A percentile compares a stretch with the other conserved stretches of the same genome.
Evolutionary conservation across 2,888 invertebrate genomes (phyloP).

Genomic region (Polyploca ridens): DNA sequence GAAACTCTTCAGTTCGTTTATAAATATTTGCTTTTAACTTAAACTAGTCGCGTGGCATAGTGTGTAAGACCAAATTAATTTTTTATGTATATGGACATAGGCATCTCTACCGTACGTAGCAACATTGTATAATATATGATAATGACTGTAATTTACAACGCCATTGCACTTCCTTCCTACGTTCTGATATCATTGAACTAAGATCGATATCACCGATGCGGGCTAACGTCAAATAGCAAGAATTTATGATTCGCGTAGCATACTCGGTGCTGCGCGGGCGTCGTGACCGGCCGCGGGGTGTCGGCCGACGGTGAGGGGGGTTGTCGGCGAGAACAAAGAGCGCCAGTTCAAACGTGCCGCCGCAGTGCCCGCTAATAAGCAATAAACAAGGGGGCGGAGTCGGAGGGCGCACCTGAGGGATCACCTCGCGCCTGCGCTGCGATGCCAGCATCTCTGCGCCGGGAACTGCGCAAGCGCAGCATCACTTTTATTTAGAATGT

Average conservation of each 20-base stretch:
- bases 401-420: slow-evolving; percentile 79
- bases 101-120: slow-evolving; percentile 5
- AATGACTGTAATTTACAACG: slow-evolving; percentile 49
- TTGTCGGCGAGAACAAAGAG: slow-evolving; percentile 81
- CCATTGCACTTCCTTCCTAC: slow-evolving; percentile 71
- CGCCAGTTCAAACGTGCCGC: slow-evolving; percentile 80
- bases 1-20: too few species aligned
- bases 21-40: too few species aligned
- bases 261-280: slow-evolving; percentile 62
- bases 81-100: too few species aligned
- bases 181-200: slow-evolving; percentile 71
- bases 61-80: too few species aligned
- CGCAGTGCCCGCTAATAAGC: slow-evolving; percentile 80
- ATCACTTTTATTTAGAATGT: slow-evolving; percentile 14
- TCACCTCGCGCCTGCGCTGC: slow-evolving; percentile 70
- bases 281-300: slow-evolving; percentile 69
- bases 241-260: slow-evolving; percentile 81
- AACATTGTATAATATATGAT: slow-evolving; percentile 30
- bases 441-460: slow-evolving; percentile 44
- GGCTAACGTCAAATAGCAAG: slow-evolving; percentile 79
- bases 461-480: slow-evolving; percentile 35
- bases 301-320: slow-evolving; percentile 35
- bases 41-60: too few species aligned
- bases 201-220: slow-evolving; percentile 78
- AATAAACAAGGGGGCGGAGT: slow-evolving; percentile 84